phyloP scores from a whole-genome alignment of 2,888 invertebrate genomes.

The Nomada ferruginata region DNA sequence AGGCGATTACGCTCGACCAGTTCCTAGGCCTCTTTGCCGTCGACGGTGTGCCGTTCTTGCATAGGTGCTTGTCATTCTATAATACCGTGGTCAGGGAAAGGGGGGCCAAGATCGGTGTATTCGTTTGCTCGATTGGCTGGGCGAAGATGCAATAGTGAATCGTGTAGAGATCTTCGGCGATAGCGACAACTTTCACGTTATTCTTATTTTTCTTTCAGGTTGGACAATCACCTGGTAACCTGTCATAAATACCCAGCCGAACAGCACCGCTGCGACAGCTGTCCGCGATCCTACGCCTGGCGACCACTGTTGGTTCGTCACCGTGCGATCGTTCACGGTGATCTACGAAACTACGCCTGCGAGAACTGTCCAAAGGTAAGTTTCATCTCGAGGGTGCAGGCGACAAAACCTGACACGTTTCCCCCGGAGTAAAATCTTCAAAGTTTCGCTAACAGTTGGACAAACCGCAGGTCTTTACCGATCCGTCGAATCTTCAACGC shows the following conservation, averaged over 20 bases:
- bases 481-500: constrained; percentile 97
- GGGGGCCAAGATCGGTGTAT: neutral
- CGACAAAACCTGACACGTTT: constrained; percentile 29
- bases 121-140: too few species aligned
- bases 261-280: constrained; percentile 93
- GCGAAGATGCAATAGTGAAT: neutral
- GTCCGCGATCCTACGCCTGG: constrained; percentile 93
- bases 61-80: neutral
- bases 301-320: constrained; percentile 93
- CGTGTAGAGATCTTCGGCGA: too few species aligned
- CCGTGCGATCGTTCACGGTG: constrained; percentile 92
- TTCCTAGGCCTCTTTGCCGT: neutral
- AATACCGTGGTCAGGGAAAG: neutral
- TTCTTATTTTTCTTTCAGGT: constrained; percentile 85
- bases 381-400: constrained; percentile 45
- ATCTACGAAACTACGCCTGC: constrained; percentile 94
- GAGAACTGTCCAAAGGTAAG: constrained; percentile 95
- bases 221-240: constrained; percentile 92
- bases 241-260: constrained; percentile 92
- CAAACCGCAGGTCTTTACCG: constrained; percentile 94
- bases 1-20: constrained; percentile 17
- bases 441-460: constrained; percentile 83
- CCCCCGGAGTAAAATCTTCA: constrained; percentile 68
- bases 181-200: neutral
- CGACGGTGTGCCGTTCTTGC: neutral